Evolutionary conservation across 1,140 invertebrate species (phyloP).

Genomic region (Pteromalus puparum): DNA sequence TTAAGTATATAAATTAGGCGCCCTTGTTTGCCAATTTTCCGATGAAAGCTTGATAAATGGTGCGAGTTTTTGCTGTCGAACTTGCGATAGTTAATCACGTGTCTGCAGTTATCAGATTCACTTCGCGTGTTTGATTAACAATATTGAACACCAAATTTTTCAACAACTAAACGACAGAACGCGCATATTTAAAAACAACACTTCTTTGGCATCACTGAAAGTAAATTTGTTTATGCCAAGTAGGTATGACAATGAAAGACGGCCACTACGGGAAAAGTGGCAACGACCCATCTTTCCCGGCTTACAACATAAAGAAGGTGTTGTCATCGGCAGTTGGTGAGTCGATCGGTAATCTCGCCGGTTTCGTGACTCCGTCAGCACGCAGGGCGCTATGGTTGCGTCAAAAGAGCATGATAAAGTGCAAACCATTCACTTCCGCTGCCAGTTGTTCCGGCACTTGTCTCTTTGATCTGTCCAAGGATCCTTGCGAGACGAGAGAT

Average conservation of each 20-base stretch:
- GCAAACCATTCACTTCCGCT: slow-evolving; percentile 41
- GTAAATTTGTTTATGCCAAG: not conserved
- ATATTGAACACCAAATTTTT: no score
- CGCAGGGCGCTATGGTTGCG: slow-evolving; percentile 55
- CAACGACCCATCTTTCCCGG: slow-evolving; percentile 53
- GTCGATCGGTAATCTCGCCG: slow-evolving; percentile 55
- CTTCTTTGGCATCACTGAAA: no score
- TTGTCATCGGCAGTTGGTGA: slow-evolving; percentile 57
- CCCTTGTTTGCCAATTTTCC: not conserved
- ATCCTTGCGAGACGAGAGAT: slow-evolving; percentile 70
- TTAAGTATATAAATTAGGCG: not conserved
- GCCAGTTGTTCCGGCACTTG: slow-evolving; percentile 61
- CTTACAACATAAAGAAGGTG: slow-evolving; percentile 57
- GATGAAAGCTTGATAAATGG: no score
- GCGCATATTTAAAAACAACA: no score
- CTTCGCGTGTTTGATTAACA: no score
- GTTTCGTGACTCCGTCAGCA: not conserved
- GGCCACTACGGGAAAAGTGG: slow-evolving; percentile 62
- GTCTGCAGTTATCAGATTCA: no score
- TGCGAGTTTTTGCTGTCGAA: no score
- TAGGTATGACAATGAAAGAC: slow-evolving; percentile 53
- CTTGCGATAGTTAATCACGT: no score
- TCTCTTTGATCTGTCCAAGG: slow-evolving; percentile 65
- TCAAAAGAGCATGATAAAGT: slow-evolving; percentile 56
- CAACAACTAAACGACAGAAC: no score